Conservation (phyloP, 2,888 invertebrate genomes). For the Odontomyia ornata region DNA sequence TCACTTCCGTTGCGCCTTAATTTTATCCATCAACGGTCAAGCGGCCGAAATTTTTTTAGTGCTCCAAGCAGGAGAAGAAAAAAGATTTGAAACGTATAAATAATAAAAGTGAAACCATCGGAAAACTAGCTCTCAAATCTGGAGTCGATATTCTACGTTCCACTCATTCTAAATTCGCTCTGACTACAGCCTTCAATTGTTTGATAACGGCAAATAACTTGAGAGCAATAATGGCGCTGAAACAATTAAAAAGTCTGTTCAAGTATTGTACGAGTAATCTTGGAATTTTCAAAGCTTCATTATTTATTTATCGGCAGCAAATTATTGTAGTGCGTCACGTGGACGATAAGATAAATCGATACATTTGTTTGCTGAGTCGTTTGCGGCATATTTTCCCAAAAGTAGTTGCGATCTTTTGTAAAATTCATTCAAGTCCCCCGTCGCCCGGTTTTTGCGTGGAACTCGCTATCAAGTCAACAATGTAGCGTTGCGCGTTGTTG, state of each 20-base stretch:
- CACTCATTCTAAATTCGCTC: not conserved
- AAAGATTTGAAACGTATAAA: not conserved
- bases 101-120: slow-evolving; percentile 36
- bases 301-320: not conserved
- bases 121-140: not conserved
- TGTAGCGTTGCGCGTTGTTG: not conserved
- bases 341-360: slow-evolving; percentile 18
- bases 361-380: not conserved
- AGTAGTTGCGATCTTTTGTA: not conserved
- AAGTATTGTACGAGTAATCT: not conserved
- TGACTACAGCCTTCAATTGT: slow-evolving; percentile 4
- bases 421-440: not conserved
- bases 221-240: slow-evolving; percentile 5
- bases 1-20: too few species aligned
- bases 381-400: not conserved
- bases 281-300: not conserved
- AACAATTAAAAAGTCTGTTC: not conserved
- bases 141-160: not conserved
- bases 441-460: not conserved
- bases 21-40: too few species aligned
- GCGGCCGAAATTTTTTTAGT: too few species aligned
- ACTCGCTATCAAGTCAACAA: not conserved
- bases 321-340: not conserved
- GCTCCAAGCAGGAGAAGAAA: not conserved
- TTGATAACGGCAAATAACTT: slow-evolving; percentile 18